Percentiles rank a stretch among this genome's conserved stretches.
Evolutionary conservation across 2,113 vertebrate species (phyloP).

Genomic region (Saccopteryx leptura): DNA sequence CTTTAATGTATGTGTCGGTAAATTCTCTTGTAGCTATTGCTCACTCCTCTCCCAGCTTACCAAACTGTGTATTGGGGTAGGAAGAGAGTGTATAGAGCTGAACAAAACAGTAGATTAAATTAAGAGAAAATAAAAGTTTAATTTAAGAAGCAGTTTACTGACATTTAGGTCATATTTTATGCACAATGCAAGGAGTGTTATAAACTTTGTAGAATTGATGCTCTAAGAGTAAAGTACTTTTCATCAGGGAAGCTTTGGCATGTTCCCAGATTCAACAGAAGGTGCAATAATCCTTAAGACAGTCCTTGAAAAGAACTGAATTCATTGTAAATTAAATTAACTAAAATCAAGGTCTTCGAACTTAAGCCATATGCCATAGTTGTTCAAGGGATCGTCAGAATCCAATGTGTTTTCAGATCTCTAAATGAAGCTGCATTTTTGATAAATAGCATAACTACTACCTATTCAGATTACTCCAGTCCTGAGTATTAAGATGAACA

Average conservation of each 20-base stretch:
- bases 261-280: constrained; percentile 36
- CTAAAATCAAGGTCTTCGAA: background rate
- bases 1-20: background rate
- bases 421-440: background rate
- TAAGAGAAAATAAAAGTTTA: background rate
- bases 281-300: background rate
- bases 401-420: background rate
- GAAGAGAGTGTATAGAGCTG: background rate
- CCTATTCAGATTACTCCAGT: background rate
- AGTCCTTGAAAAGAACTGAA: background rate
- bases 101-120: background rate
- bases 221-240: background rate
- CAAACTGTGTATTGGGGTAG: background rate
- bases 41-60: background rate
- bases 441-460: background rate
- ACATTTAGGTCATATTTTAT: background rate
- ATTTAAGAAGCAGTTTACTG: background rate
- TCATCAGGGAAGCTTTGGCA: background rate
- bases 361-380: background rate
- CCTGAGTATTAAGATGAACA: background rate
- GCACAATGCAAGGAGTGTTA: background rate
- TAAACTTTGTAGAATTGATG: background rate
- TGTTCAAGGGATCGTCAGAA: background rate
- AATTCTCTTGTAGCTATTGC: background rate
- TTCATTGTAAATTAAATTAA: constrained; percentile 50